Conservation (phyloP, 1,140 invertebrate species). For the Paraescarpia echinospica region DNA sequence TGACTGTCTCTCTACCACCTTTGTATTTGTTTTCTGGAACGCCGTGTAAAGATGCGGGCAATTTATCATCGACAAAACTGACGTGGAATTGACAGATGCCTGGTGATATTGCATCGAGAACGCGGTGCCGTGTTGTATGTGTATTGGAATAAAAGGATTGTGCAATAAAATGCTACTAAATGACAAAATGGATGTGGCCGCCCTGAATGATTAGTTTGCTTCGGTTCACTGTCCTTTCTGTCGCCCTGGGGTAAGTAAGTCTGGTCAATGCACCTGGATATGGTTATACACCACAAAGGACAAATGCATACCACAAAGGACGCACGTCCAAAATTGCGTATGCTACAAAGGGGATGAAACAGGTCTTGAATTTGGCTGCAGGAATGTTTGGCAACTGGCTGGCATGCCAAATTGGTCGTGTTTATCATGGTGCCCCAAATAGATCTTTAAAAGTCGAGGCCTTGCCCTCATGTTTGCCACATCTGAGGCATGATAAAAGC, state of each 20-base stretch:
- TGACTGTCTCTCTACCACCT: neutral
- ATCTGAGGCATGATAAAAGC: neutral
- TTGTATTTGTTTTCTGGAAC: neutral
- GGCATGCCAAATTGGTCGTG: too few species aligned
- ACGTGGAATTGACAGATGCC: neutral
- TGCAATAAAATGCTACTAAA: slow-evolving; percentile 6
- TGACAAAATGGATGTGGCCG: neutral
- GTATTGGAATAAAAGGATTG: neutral
- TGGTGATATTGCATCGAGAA: neutral
- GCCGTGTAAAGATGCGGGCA: neutral
- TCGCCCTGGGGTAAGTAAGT: neutral
- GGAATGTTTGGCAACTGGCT: too few species aligned
- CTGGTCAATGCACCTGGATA: neutral
- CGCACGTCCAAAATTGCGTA: too few species aligned
- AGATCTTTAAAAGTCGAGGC: too few species aligned
- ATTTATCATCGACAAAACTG: neutral
- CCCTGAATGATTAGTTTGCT: neutral
- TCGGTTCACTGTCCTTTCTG: neutral
- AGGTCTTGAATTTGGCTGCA: too few species aligned
- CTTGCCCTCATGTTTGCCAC: too few species aligned
- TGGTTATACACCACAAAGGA: neutral
- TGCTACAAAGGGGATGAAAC: too few species aligned
- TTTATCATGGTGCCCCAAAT: too few species aligned
- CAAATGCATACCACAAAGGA: neutral
- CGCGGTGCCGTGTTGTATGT: neutral